phyloP scores from a whole-genome alignment of 2,113 vertebrate species.

The Centropus unirufus region DNA sequence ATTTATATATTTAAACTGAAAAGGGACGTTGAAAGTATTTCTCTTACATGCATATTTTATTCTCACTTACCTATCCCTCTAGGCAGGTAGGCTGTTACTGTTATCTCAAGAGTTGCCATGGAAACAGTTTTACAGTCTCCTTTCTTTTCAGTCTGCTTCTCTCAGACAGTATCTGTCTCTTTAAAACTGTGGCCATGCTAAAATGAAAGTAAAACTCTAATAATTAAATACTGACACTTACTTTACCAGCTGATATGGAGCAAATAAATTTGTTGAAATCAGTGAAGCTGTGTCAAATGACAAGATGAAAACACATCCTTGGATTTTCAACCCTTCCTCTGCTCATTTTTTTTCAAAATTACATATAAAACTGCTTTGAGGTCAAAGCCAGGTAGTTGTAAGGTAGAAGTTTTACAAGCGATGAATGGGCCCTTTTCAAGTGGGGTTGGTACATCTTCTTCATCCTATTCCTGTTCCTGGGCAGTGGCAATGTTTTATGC shows the following conservation, averaged over 20 bases:
- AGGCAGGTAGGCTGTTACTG: constrained; percentile 62
- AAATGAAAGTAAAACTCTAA: constrained; percentile 68
- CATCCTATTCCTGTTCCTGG: neutral
- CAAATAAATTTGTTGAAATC: neutral
- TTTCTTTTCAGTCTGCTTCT: constrained; percentile 53
- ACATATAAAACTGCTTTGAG: neutral
- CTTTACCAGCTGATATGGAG: neutral
- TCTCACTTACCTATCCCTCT: constrained; percentile 65
- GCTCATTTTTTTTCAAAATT: neutral
- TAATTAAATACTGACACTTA: constrained; percentile 13
- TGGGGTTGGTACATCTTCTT: neutral
- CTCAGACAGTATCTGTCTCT: constrained; percentile 43
- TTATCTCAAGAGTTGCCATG: constrained; percentile 75
- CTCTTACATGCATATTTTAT: constrained; percentile 64
- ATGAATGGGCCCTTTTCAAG: neutral
- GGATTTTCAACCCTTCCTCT: neutral
- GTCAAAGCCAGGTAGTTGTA: neutral
- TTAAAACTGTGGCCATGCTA: constrained; percentile 52
- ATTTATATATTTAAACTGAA: constrained; percentile 65
- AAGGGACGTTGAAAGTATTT: constrained; percentile 57
- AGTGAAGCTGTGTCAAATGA: neutral
- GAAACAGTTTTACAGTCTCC: constrained; percentile 68
- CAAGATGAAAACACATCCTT: neutral
- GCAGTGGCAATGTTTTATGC: neutral
- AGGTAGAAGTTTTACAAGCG: neutral